Conservation (phyloP, 2,888 invertebrate genomes). For the Tryphoninae sp. region DNA sequence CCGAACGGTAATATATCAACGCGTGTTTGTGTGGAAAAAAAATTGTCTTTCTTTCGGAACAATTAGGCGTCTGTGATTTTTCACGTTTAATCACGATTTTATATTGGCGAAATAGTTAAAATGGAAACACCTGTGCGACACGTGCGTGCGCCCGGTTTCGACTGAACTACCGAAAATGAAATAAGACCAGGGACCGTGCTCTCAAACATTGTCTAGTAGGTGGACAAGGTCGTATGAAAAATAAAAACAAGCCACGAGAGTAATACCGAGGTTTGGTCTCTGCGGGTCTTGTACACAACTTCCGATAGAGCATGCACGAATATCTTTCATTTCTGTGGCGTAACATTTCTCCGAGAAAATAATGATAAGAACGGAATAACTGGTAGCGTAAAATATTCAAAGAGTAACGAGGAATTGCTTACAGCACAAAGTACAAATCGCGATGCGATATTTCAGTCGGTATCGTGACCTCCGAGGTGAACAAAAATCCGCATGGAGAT, state of each 20-base stretch:
- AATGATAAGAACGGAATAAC: constrained; percentile 4
- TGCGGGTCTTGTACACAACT: neutral
- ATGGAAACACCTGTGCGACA: constrained; percentile 41
- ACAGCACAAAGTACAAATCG: constrained; percentile 40
- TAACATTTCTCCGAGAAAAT: neutral
- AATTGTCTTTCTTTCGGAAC: neutral
- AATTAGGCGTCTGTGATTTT: neutral
- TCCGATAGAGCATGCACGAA: neutral
- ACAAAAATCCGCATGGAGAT: neutral
- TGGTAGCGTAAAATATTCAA: constrained; percentile 2
- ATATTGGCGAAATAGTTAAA: constrained; percentile 27
- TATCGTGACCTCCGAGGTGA: constrained; percentile 28
- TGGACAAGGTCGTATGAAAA: neutral
- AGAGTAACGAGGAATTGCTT: neutral
- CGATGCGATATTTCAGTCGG: constrained; percentile 12
- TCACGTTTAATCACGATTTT: neutral
- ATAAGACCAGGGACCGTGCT: neutral
- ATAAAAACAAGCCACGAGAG: neutral
- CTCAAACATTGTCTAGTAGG: neutral
- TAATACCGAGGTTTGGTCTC: neutral
- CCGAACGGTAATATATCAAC: no score
- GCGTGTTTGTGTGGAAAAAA: neutral
- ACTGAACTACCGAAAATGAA: constrained; percentile 32
- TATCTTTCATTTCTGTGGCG: neutral
- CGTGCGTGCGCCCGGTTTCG: constrained; percentile 48